Percentiles rank a stretch among this genome's conserved stretches.
Evolutionary conservation across 2,888 invertebrate genomes (phyloP).

Genomic region (Heliconius charithonia): DNA sequence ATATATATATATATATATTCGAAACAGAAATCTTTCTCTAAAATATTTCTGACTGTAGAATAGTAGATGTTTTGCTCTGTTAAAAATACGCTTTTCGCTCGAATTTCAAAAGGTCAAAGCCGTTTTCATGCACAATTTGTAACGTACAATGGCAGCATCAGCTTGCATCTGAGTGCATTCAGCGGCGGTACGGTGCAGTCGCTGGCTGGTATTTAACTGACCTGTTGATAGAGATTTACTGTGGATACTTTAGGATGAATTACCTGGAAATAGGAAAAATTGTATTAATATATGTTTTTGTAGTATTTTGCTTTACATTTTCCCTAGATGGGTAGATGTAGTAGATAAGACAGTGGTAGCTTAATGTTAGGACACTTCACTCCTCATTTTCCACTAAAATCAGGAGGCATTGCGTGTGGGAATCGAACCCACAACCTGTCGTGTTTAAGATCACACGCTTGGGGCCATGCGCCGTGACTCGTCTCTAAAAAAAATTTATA

Average conservation of each 20-base stretch:
- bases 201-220: conserved; percentile 29
- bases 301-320: neutral
- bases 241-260: conserved; percentile 6
- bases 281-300: neutral
- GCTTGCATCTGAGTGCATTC: conserved; percentile 39
- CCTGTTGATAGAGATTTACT: conserved; percentile 27
- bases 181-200: conserved; percentile 34
- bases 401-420: too few species aligned
- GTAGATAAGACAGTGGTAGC: too few species aligned
- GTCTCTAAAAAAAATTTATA: too few species aligned
- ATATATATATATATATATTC: neutral
- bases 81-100: conserved; percentile 29
- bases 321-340: neutral
- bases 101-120: conserved; percentile 43
- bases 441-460: too few species aligned
- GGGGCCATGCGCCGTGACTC: too few species aligned
- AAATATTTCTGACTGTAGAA: conserved; percentile 13
- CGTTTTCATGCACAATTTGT: conserved; percentile 48
- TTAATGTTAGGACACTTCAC: too few species aligned
- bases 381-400: too few species aligned
- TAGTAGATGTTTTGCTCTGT: conserved; percentile 3
- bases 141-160: conserved; percentile 41
- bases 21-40: conserved; percentile 13
- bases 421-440: too few species aligned
- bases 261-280: conserved; percentile 6